Base-by-base conservation (phyloP, 2,888 invertebrate species). In the Norana najaformis region DNA sequence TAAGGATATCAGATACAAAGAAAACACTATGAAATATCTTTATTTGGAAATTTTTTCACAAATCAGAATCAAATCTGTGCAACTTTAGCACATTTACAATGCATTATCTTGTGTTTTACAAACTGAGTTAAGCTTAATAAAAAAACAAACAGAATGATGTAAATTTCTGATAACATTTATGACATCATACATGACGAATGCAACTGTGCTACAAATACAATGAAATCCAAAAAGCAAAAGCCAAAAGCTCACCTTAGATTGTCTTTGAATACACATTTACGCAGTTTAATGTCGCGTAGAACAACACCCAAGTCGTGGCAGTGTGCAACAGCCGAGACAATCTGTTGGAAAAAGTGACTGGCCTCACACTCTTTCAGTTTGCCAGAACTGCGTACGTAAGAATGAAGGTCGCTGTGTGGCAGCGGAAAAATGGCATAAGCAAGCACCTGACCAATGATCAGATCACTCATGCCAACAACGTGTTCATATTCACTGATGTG, bases 241-340 rank as follows among this genome's bases (percentile, higher is more conserved):
- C 11, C 88, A 39, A 39, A 38, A 85, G 85, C 37, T 88, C 37
- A 88, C 88, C 88, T 88, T 14, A 88, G 39, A 88, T 13, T 20
- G 37, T 88, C 88, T 14, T 39, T 88, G 88, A 88, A 88, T 23
- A 88, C 88, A 88, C 88, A 88, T 88, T 88, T 88, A 34, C 88
- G 39, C 23, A 88, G 88, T n/a, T 88, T 88, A 39, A 88, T 88
- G 41, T 88, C 88, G 6, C 88, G 39, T 30, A 88, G 88, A n/a
- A 88, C 39, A n/a, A 88, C 34, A 35, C 88, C 88, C 34, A 34
- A 34, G 20, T 88, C 88, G 34, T 88, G 88, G 47, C 88, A 88
- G 39, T 88, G 88, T 35, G 39, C 47, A 13, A 88, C 88, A 35
- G 88, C 88, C 41, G 39, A 39, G 39, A 47, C 39, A 41, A 88